A percentile compares a stretch with the other conserved stretches of the same genome.
Conservation (phyloP, 2,888 invertebrate genomes). For the Poecilobothrus nobilitatus region DNA sequence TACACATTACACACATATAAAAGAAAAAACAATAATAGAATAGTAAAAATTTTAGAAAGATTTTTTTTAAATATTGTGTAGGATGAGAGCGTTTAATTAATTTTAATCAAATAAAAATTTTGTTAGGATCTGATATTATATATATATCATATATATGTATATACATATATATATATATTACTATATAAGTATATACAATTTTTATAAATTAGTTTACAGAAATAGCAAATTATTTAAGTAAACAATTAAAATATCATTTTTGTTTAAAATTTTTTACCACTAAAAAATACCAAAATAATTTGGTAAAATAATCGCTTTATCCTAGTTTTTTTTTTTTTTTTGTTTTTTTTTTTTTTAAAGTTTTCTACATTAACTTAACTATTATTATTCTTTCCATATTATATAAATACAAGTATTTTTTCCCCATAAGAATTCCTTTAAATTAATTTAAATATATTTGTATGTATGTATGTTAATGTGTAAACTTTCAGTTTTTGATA, state of each 20-base stretch:
- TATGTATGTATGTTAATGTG: too few relatives aligned
- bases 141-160: too few relatives aligned
- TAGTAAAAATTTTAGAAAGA: too few relatives aligned
- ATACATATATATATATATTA: too few relatives aligned
- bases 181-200: too few relatives aligned
- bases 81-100: neutral
- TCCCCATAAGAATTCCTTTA: neutral
- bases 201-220: too few relatives aligned
- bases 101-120: neutral
- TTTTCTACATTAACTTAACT: neutral
- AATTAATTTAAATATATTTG: neutral
- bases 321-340: neutral
- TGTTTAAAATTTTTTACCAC: neutral
- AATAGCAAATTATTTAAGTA: neutral
- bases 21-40: too few relatives aligned
- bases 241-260: constrained; percentile 2
- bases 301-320: neutral
- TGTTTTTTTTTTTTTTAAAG: neutral
- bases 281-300: neutral
- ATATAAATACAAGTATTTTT: neutral
- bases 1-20: too few relatives aligned
- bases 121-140: neutral
- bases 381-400: neutral
- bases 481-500: too few relatives aligned
- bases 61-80: too few relatives aligned